Evolutionary conservation across 2,888 invertebrate species (phyloP).

Genomic region (Chymomyza caudatula): DNA sequence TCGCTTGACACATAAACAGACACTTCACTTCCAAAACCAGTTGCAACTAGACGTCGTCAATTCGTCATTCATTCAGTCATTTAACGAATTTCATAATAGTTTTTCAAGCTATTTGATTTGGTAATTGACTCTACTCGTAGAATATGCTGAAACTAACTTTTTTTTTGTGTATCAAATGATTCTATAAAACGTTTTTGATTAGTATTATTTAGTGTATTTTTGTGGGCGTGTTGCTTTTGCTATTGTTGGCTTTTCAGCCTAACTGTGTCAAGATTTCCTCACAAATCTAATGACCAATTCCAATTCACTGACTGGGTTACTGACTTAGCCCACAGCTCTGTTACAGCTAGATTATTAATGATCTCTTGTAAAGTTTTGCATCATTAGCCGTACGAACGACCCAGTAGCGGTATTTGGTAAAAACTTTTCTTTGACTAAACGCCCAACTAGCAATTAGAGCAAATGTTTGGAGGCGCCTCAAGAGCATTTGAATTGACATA

Average conservation of each 20-base stretch:
- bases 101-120: conserved; percentile 20
- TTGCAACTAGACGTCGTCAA: conserved; percentile 30
- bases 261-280: conserved; percentile 41
- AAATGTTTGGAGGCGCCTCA: background rate
- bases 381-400: background rate
- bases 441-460: conserved; percentile 44
- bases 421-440: conserved; percentile 30
- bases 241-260: conserved; percentile 18
- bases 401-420: conserved; percentile 6
- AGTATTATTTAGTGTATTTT: conserved; percentile 5
- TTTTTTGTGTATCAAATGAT: conserved; percentile 31
- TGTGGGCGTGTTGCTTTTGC: conserved; percentile 10
- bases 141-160: background rate
- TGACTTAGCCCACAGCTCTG: background rate
- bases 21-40: conserved; percentile 44
- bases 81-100: conserved; percentile 22
- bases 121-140: conserved; percentile 27
- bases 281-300: conserved; percentile 14
- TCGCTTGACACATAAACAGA: conserved; percentile 47
- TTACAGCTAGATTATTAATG: conserved; percentile 28
- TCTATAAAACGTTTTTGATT: conserved; percentile 46
- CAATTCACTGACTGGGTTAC: background rate
- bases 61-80: conserved; percentile 34
- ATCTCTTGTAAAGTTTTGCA: conserved; percentile 24
- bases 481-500: background rate